Evolutionary conservation across 2,797 vertebrate genomes (phyloP).

Genomic region (Squalus acanthias): DNA sequence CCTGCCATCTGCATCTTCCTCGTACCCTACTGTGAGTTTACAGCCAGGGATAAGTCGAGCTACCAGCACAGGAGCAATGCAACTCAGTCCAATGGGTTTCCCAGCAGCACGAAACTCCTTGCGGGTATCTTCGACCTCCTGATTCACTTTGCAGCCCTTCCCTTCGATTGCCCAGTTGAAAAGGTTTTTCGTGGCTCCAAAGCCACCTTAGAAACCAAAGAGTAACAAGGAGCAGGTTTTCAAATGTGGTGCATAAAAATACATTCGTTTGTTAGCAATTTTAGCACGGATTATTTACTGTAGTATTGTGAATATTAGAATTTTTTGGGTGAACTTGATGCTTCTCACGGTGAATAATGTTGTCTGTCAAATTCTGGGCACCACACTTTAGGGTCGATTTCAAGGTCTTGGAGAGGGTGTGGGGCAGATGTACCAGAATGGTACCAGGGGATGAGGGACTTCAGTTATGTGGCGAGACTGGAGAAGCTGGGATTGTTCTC

Average conservation of each 20-base stretch:
- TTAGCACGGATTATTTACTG: too few relatives aligned
- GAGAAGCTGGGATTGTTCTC: too few relatives aligned
- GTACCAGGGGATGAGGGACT: too few relatives aligned
- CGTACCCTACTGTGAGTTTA: constrained; percentile 66
- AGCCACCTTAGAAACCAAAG: constrained; percentile 57
- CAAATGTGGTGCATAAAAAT: constrained; percentile 32
- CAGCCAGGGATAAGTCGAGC: constrained; percentile 71
- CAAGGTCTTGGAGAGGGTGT: too few relatives aligned
- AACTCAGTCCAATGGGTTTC: constrained; percentile 73
- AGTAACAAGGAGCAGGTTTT: constrained; percentile 28
- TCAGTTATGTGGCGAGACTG: too few relatives aligned
- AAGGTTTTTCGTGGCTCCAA: constrained; percentile 71
- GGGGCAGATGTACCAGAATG: too few relatives aligned
- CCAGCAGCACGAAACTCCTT: constrained; percentile 63
- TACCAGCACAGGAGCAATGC: constrained; percentile 69
- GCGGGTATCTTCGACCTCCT: constrained; percentile 59
- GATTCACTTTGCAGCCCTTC: constrained; percentile 66
- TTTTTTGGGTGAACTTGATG: too few relatives aligned
- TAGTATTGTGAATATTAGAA: too few relatives aligned
- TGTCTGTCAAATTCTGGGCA: too few relatives aligned
- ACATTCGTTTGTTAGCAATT: not conserved
- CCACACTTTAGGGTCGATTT: too few relatives aligned
- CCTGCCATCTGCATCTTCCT: constrained; percentile 61
- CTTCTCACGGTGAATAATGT: too few relatives aligned
- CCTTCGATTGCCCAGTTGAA: constrained; percentile 75